Base-by-base conservation (phyloP, 2,888 invertebrate genomes). In the Crioceris asparagi region DNA sequence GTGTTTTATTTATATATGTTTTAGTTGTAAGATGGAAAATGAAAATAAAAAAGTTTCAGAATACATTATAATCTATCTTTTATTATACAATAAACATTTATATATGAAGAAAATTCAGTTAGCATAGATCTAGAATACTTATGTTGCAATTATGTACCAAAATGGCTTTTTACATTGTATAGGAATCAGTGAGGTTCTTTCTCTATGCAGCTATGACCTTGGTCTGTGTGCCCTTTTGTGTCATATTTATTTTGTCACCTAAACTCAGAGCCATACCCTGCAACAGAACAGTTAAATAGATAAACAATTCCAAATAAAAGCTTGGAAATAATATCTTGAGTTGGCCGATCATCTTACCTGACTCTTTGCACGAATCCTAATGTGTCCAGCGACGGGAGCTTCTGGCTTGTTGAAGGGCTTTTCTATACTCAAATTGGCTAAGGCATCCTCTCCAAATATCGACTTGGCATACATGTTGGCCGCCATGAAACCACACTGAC, bases 401-500 rank as follows among this genome's bases (percentile, higher is more conserved):
- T 81, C 78, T 8, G 81, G 76, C 59, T 86, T 87, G 65, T 87
- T 85, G 45, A 91, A 75, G 19, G 88, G 83, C 55, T 90, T 91
- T 69, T 99, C 98, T 55, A 99, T 92, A 66, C 94, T 96, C 54
- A 99, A 77, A 75, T 99, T 99, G 44, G 97, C 97, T 51, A 99
- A 71, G 3, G 97, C 98, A 67, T 98, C 96, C 67, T 99, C 98
- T 8, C 98, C 98, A 66, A 92, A 92, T 57, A 96, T 93, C 4
- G 92, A 92, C 55, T 92, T 84, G 29, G 97, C 97, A 70, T 98
- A 99, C 75, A 99, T 80, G 64, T 99, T 99, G 29, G 98, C 98
- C 4, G 97, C 97, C 90, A 99, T 91, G 68, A 99, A 98, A 4
- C 97, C 97, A 66, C 98, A 99, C 53, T 97, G 93, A 0, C 97